Evolutionary conservation across 2,113 vertebrate species (phyloP).

Genomic region (Rostratula benghalensis): DNA sequence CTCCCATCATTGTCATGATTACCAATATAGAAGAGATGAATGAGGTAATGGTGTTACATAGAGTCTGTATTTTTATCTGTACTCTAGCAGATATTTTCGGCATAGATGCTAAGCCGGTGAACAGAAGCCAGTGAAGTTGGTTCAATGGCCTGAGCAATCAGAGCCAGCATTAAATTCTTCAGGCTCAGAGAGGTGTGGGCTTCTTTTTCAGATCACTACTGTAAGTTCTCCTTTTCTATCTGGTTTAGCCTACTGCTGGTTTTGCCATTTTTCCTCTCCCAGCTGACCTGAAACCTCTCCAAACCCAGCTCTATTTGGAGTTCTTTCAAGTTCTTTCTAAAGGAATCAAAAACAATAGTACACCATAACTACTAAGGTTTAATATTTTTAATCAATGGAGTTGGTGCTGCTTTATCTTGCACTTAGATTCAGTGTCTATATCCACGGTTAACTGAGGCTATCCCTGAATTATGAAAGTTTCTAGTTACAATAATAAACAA

Average conservation of each 20-base stretch:
- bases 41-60: constrained; percentile 80
- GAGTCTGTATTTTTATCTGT: background rate
- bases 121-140: background rate
- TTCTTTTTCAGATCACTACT: background rate
- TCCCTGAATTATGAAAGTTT: background rate
- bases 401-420: background rate
- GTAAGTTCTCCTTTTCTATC: background rate
- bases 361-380: background rate
- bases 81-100: background rate
- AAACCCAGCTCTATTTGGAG: background rate
- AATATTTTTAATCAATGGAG: background rate
- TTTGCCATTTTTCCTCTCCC: background rate
- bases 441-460: background rate
- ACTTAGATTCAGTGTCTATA: background rate
- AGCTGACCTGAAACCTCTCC: background rate
- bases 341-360: background rate
- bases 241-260: background rate
- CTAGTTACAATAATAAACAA: background rate
- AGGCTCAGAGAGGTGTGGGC: background rate
- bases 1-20: constrained; percentile 98
- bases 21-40: constrained; percentile 99
- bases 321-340: background rate
- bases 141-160: background rate
- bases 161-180: background rate
- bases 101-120: background rate